Conservation (phyloP, 2,888 invertebrate genomes). For the Timema podura region DNA sequence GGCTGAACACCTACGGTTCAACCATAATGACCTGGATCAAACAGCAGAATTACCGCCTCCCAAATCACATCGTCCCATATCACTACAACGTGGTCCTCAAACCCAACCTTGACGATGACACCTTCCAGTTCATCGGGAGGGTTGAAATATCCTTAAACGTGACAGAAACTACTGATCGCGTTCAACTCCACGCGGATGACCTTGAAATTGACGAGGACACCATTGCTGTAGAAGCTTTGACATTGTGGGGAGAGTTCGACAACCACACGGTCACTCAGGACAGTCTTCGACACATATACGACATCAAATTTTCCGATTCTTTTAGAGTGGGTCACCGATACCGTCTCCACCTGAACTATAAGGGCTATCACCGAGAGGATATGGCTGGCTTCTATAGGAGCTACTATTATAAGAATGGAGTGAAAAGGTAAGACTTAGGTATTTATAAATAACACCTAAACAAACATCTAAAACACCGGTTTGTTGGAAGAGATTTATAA, state of each 20-base stretch:
- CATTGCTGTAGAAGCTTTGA: background rate
- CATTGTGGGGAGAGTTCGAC: no score
- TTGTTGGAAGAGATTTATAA: no score
- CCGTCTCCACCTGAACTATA: conserved; percentile 47
- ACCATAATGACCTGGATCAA: background rate
- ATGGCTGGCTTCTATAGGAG: conserved; percentile 56
- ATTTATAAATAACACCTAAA: no score
- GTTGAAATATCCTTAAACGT: conserved; percentile 49
- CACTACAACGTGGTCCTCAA: conserved; percentile 10
- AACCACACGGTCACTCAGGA: background rate
- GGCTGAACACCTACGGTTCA: conserved; percentile 3
- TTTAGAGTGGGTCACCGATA: conserved; percentile 46
- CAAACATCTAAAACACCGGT: no score
- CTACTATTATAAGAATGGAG: conserved; percentile 36
- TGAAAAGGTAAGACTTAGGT: background rate
- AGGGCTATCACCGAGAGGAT: conserved; percentile 44
- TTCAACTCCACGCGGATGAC: conserved; percentile 24
- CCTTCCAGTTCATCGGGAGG: conserved; percentile 6
- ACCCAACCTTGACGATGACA: conserved; percentile 10
- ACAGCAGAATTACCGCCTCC: conserved; percentile 26
- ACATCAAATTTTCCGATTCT: conserved; percentile 38
- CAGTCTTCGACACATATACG: background rate
- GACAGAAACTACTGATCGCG: conserved; percentile 51
- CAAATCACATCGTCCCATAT: conserved; percentile 3
- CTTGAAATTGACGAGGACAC: conserved; percentile 19